These are phyloP conservation scores for Candoia aspera DNA, from an alignment of 2,113 vertebrate species.

Conservation along the genomic window DNA sequence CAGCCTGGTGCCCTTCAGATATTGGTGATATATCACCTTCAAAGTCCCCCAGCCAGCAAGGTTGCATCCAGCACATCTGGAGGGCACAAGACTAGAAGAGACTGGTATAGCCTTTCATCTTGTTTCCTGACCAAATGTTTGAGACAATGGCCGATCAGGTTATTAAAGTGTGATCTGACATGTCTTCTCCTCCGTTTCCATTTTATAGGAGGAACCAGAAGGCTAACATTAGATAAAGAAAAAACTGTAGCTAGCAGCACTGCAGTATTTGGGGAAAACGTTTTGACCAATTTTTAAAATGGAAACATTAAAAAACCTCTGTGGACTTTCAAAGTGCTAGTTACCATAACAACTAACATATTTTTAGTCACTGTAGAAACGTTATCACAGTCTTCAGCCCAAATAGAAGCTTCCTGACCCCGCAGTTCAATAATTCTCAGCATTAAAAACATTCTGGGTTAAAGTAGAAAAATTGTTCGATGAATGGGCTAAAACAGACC, in stretches of 20 bases:
- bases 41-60: not conserved
- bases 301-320: constrained; percentile 24
- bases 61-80: not conserved
- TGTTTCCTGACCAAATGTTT: not conserved
- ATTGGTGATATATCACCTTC: not conserved
- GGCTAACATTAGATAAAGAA: constrained; percentile 7
- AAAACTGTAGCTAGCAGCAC: not conserved
- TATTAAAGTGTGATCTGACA: not conserved
- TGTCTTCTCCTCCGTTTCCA: not conserved
- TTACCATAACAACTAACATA: constrained; percentile 65
- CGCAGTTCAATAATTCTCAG: not conserved
- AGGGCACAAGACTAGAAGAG: not conserved
- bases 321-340: constrained; percentile 37
- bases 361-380: constrained; percentile 59
- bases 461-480: not conserved
- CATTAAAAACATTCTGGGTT: constrained; percentile 3
- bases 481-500: not conserved
- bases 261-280: constrained; percentile 19
- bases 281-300: constrained; percentile 49
- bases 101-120: not conserved
- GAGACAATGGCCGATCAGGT: not conserved
- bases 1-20: not conserved
- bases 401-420: constrained; percentile 25
- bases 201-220: not conserved
- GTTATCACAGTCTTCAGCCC: constrained; percentile 31